phyloP scores from a whole-genome alignment of 2,113 vertebrate species.

The Turnix velox region DNA sequence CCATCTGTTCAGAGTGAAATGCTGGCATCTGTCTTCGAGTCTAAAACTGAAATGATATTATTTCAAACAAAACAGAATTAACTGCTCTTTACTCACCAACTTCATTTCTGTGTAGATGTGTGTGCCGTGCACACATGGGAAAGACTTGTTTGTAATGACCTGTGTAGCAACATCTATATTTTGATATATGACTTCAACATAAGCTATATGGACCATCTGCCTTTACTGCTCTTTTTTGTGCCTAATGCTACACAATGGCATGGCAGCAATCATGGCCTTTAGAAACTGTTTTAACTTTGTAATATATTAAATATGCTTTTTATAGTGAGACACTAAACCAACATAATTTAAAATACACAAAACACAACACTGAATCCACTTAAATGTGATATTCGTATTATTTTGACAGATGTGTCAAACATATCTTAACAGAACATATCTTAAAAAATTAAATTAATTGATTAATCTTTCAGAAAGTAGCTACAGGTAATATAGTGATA shows the following conservation, averaged over 20 bases:
- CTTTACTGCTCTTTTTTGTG: conserved; percentile 37
- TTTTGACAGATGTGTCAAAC: conserved; percentile 62
- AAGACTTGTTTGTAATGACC: conserved; percentile 57
- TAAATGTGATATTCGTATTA: conserved; percentile 9
- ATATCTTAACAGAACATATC: conserved; percentile 22
- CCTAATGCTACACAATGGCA: conserved; percentile 52
- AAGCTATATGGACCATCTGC: conserved; percentile 69
- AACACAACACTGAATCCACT: conserved; percentile 38
- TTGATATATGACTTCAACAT: conserved; percentile 51
- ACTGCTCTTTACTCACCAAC: conserved; percentile 73
- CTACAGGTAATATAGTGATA: conserved; percentile 74
- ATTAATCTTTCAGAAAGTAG: conserved; percentile 43
- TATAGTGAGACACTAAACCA: conserved; percentile 43
- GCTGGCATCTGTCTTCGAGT: conserved; percentile 85
- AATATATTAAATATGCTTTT: conserved; percentile 27
- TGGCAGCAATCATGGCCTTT: conserved; percentile 35
- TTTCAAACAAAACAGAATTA: conserved; percentile 84
- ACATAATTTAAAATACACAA: conserved; percentile 52
- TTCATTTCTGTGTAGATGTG: conserved; percentile 54
- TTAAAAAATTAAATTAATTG: conserved; percentile 8
- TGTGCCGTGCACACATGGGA: conserved; percentile 11
- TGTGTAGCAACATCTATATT: conserved; percentile 45
- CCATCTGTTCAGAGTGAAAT: conserved; percentile 88
- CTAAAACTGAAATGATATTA: conserved; percentile 85
- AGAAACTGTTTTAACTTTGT: conserved; percentile 44